phyloP scores from a whole-genome alignment of 2,797 vertebrate species.

The Prunella strophiata region DNA sequence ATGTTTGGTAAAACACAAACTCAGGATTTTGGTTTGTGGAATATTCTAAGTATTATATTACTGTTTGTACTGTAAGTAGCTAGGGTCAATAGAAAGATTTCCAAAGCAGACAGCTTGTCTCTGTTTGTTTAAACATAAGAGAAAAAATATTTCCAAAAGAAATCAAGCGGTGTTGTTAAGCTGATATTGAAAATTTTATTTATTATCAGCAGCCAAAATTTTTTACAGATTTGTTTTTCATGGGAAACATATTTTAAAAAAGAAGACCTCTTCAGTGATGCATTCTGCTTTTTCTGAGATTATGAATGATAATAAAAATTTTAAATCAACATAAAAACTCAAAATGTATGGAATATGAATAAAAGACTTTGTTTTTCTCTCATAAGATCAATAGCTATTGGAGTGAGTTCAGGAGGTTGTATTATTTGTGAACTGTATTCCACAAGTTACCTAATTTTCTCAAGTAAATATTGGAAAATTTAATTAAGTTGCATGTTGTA shows the following conservation, averaged over 20 bases:
- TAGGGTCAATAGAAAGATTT: not conserved
- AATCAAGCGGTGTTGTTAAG: not conserved
- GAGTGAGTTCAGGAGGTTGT: not conserved
- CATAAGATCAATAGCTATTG: not conserved
- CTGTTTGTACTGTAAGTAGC: not conserved
- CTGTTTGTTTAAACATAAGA: slow-evolving; percentile 3
- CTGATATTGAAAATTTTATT: not conserved
- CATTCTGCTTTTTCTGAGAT: not conserved
- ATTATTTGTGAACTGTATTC: not conserved
- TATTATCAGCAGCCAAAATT: not conserved
- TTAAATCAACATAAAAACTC: not conserved
- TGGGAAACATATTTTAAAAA: not conserved
- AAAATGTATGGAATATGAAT: not conserved
- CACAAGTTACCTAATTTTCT: not conserved
- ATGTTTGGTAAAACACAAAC: not conserved
- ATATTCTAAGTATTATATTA: not conserved
- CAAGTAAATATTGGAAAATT: not conserved
- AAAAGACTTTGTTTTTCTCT: not conserved
- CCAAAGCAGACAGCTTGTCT: slow-evolving; percentile 1
- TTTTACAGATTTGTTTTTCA: not conserved
- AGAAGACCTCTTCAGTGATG: not conserved
- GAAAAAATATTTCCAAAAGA: slow-evolving; percentile 1
- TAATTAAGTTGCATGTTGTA: not conserved
- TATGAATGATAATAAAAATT: not conserved
- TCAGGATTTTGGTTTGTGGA: not conserved